These are phyloP conservation scores for Nematolebias whitei DNA, from an alignment of 2,113 vertebrate genomes.

Conservation along the genomic window DNA sequence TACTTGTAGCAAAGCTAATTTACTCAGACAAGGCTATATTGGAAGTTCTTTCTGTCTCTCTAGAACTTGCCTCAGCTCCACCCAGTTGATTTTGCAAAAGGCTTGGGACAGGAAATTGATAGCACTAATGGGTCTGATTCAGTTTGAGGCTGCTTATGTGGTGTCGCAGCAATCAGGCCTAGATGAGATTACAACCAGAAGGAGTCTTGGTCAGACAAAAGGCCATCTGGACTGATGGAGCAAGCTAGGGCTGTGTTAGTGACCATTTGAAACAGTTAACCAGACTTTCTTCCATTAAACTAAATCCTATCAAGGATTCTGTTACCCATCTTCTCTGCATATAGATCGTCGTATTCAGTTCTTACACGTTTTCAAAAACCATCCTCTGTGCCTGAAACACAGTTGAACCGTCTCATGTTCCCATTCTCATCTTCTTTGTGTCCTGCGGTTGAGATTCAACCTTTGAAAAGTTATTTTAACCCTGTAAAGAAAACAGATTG, in stretches of 20 bases:
- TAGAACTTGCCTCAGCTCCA: not conserved
- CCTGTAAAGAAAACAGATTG: conserved; percentile 49
- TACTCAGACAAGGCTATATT: not conserved
- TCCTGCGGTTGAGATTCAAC: conserved; percentile 27
- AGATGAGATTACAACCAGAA: conserved; percentile 65
- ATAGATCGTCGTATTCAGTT: too few relatives aligned
- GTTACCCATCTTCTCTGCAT: too few relatives aligned
- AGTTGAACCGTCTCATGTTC: conserved; percentile 15
- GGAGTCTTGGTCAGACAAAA: conserved; percentile 26
- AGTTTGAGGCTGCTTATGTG: conserved; percentile 45
- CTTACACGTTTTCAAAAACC: too few relatives aligned
- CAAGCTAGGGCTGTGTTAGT: conserved; percentile 39
- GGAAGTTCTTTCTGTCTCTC: not conserved
- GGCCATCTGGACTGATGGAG: conserved; percentile 55
- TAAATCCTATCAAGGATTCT: conserved; percentile 23
- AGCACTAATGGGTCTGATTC: conserved; percentile 56
- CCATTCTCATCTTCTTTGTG: conserved; percentile 30
- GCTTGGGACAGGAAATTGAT: conserved; percentile 59
- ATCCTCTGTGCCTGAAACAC: not conserved
- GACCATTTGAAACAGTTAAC: conserved; percentile 25
- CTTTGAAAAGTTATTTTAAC: conserved; percentile 63
- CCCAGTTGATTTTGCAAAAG: conserved; percentile 36
- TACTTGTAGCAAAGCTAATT: not conserved
- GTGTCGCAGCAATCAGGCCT: conserved; percentile 55
- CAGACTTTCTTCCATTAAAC: conserved; percentile 18